These are phyloP conservation scores for Apotomis capreana DNA, from an alignment of 2,888 invertebrate genomes.

Conservation along the genomic window DNA sequence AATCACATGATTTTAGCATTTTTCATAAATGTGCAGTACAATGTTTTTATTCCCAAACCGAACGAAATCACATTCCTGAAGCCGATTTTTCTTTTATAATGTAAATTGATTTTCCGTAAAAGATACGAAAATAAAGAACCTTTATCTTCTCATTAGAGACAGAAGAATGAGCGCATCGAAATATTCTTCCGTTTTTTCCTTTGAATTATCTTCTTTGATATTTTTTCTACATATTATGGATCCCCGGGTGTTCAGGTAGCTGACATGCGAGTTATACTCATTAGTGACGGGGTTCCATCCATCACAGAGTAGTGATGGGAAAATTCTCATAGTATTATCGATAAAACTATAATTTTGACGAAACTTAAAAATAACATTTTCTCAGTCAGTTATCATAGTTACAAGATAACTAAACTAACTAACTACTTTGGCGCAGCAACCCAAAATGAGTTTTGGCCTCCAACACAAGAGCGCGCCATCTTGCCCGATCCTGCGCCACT, in stretches of 20 bases:
- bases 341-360: conserved; percentile 2
- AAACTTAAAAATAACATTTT: not conserved
- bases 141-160: conserved; percentile 29
- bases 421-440: too few relatives aligned
- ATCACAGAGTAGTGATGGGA: conserved; percentile 33
- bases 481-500: too few relatives aligned
- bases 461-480: too few relatives aligned
- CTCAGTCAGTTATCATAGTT: too few relatives aligned
- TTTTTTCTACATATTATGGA: conserved; percentile 31
- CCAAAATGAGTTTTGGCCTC: too few relatives aligned
- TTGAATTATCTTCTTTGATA: conserved; percentile 39
- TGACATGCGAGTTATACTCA: conserved; percentile 40
- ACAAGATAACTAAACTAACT: too few relatives aligned
- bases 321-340: conserved; percentile 6
- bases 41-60: not conserved
- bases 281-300: conserved; percentile 39
- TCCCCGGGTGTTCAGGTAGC: conserved; percentile 28
- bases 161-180: conserved; percentile 18
- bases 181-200: conserved; percentile 21
- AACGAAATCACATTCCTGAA: not conserved
- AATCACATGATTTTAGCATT: not conserved
- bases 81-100: not conserved
- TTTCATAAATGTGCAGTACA: not conserved
- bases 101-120: not conserved
- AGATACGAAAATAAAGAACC: conserved; percentile 10